These are phyloP conservation scores for Hyperoplus immaculatus DNA, from an alignment of 2,797 vertebrate genomes.

Conservation along the genomic window DNA sequence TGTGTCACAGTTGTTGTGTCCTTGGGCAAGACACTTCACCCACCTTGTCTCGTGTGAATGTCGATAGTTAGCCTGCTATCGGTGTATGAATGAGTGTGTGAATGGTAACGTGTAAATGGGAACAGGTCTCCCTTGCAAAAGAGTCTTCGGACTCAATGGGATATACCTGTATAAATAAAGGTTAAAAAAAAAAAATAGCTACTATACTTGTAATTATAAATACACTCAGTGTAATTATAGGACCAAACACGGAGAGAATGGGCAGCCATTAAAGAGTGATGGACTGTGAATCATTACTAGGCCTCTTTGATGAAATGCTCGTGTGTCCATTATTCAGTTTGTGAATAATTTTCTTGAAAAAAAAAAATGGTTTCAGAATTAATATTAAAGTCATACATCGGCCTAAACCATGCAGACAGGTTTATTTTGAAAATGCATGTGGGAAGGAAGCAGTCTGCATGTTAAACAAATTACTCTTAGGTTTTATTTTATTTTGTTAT, in stretches of 20 bases:
- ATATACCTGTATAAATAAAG: too few species aligned
- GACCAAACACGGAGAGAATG: not conserved
- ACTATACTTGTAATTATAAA: slow-evolving; percentile 35
- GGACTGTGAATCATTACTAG: not conserved
- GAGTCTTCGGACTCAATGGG: too few species aligned
- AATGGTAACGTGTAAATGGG: too few species aligned
- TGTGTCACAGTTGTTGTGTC: too few species aligned
- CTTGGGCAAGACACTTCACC: too few species aligned
- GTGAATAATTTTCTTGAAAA: not conserved
- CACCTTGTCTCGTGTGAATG: too few species aligned
- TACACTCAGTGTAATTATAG: not conserved
- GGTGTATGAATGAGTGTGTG: too few species aligned
- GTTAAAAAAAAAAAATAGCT: slow-evolving; percentile 13
- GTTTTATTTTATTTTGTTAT: slow-evolving; percentile 11
- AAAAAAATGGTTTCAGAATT: not conserved
- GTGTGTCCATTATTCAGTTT: not conserved
- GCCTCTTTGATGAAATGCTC: not conserved
- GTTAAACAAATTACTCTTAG: slow-evolving; percentile 26
- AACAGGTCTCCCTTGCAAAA: too few species aligned
- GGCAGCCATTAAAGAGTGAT: not conserved
- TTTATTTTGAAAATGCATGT: not conserved
- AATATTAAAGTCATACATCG: not conserved
- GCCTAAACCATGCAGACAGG: not conserved
- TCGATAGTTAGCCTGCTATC: too few species aligned
- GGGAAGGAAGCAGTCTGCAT: slow-evolving; percentile 4